Evolutionary conservation across 2,797 vertebrate genomes (phyloP).

Genomic region (Sebastes dallii): DNA sequence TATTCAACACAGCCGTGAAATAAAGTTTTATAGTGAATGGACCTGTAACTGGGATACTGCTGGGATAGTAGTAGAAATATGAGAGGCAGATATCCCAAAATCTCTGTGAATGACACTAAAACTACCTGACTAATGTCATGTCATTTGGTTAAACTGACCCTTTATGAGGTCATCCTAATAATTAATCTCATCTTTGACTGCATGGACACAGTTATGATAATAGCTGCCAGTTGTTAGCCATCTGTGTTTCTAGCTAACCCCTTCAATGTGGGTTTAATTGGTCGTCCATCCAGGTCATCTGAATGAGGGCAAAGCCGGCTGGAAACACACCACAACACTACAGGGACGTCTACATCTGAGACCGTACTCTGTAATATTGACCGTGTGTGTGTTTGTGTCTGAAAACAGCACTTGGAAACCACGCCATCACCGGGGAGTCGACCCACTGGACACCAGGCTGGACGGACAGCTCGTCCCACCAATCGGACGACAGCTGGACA

Average conservation of each 20-base stretch:
- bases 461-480: constrained; percentile 55
- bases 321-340: background rate
- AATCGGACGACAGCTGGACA: constrained; percentile 74
- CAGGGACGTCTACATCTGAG: background rate
- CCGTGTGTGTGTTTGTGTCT: constrained; percentile 3
- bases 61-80: background rate
- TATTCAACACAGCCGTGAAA: no score
- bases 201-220: background rate
- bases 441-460: constrained; percentile 55
- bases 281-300: background rate
- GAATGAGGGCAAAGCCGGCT: background rate
- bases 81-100: background rate
- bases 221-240: no score
- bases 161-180: background rate
- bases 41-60: background rate
- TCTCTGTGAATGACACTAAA: background rate
- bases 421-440: constrained; percentile 15
- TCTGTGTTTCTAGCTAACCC: background rate
- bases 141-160: background rate
- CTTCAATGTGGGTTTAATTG: background rate
- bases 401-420: constrained; percentile 46
- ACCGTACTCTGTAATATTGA: background rate
- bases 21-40: background rate
- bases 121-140: background rate
- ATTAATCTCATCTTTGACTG: background rate